Evolutionary conservation across 2,888 invertebrate genomes (phyloP).

Genomic region (Trissoscelio sp.): DNA sequence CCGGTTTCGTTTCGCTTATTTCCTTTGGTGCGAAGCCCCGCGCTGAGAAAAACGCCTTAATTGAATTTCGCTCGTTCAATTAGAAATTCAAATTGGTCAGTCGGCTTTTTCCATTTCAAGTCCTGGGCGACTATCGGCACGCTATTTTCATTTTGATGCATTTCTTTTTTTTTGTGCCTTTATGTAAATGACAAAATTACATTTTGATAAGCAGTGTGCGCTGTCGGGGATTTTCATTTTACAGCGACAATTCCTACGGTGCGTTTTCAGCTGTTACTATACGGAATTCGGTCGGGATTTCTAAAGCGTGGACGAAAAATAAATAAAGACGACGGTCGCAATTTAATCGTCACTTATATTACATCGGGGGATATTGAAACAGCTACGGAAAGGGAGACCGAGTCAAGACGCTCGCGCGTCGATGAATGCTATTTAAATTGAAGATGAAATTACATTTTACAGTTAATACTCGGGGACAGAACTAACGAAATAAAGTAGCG

Average conservation of each 20-base stretch:
- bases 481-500: slow-evolving; percentile 26
- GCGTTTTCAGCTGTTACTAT: too few relatives aligned
- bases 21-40: slow-evolving; percentile 4
- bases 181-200: slow-evolving; percentile 55
- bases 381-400: slow-evolving; percentile 7
- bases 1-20: slow-evolving; percentile 27
- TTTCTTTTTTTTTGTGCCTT: slow-evolving; percentile 55
- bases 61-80: slow-evolving; percentile 80
- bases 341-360: slow-evolving; percentile 52
- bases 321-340: slow-evolving; percentile 25
- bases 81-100: slow-evolving; percentile 81
- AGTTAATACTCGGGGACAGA: slow-evolving; percentile 25
- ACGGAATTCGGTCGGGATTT: too few relatives aligned
- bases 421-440: slow-evolving; percentile 41
- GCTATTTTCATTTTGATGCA: slow-evolving; percentile 64
- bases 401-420: slow-evolving; percentile 10
- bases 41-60: slow-evolving; percentile 71
- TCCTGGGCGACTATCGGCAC: slow-evolving; percentile 38
- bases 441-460: slow-evolving; percentile 50
- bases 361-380: slow-evolving; percentile 48
- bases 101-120: slow-evolving; percentile 66
- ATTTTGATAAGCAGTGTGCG: slow-evolving; percentile 44
- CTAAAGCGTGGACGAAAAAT: slow-evolving; percentile 38
- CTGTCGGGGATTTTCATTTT: slow-evolving; percentile 16
- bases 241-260: too few relatives aligned